Percentiles rank a stretch among this genome's conserved stretches.
Evolutionary conservation across 2,113 vertebrate genomes (phyloP).

Genomic region (Carassius gibelio): DNA sequence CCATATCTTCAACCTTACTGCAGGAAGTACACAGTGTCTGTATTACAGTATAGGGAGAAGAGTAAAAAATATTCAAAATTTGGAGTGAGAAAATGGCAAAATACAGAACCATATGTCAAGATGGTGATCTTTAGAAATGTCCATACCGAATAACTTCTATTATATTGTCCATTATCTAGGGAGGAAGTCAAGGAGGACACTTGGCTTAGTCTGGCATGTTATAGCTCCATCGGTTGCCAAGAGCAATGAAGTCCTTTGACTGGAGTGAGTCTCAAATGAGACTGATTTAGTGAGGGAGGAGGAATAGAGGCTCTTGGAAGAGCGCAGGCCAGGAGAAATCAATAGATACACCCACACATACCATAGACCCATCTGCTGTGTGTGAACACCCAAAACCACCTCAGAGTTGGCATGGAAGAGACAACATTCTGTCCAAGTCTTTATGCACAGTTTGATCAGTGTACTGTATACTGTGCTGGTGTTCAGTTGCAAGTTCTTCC

Average conservation of each 20-base stretch:
- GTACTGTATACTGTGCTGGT: slow-evolving; percentile 28
- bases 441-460: slow-evolving; percentile 39
- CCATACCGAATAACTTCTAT: background rate
- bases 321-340: slow-evolving; percentile 54
- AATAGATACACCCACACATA: slow-evolving; percentile 52
- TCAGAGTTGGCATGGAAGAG: slow-evolving; percentile 8
- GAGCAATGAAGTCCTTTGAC: slow-evolving; percentile 41
- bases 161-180: background rate
- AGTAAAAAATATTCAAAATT: background rate
- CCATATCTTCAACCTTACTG: background rate
- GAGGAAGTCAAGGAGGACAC: slow-evolving; percentile 25
- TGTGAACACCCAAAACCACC: slow-evolving; percentile 43
- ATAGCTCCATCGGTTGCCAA: background rate
- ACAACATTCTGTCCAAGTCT: slow-evolving; percentile 54
- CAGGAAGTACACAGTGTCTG: background rate
- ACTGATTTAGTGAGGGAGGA: slow-evolving; percentile 54
- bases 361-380: slow-evolving; percentile 53
- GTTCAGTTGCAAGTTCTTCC: background rate
- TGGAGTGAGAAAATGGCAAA: background rate
- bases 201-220: background rate
- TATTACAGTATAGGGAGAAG: background rate
- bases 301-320: slow-evolving; percentile 46
- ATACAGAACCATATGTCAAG: slow-evolving; percentile 24
- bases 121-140: background rate
- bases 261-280: slow-evolving; percentile 31